phyloP scores from a whole-genome alignment of 2,113 vertebrate genomes.

The Aegithalos caudatus region DNA sequence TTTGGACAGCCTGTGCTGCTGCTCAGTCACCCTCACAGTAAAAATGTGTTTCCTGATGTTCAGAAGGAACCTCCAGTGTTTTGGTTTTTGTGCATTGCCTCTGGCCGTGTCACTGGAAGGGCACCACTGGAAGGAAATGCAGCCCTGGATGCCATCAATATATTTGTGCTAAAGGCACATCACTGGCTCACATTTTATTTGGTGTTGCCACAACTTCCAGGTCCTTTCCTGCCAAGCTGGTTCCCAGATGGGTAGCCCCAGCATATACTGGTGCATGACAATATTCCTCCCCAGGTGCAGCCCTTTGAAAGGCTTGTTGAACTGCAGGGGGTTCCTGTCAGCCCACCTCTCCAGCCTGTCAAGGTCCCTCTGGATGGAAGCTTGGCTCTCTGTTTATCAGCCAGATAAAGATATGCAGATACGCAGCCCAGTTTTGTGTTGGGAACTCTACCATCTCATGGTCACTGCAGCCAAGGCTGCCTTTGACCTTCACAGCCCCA shows the following conservation, averaged over 20 bases:
- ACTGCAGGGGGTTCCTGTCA: background rate
- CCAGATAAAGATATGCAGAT: background rate
- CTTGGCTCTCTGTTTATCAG: background rate
- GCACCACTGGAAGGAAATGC: background rate
- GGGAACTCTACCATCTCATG: background rate
- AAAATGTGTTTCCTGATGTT: background rate
- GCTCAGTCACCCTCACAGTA: background rate
- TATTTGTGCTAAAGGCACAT: background rate
- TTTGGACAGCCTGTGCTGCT: background rate
- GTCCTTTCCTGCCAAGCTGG: background rate
- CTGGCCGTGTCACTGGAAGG: background rate
- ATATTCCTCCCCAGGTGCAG: background rate
- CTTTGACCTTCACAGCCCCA: background rate
- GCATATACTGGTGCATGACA: background rate
- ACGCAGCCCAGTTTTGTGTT: background rate
- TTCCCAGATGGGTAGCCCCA: background rate
- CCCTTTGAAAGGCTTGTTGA: background rate
- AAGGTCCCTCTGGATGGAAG: background rate
- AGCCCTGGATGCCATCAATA: background rate
- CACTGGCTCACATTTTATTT: background rate
- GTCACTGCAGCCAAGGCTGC: background rate
- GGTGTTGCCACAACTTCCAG: accelerated
- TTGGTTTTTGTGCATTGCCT: background rate
- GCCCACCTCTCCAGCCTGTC: background rate
- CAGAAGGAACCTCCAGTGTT: background rate